Base-by-base conservation (phyloP, 1,140 invertebrate genomes). In the Aplysia californica region DNA sequence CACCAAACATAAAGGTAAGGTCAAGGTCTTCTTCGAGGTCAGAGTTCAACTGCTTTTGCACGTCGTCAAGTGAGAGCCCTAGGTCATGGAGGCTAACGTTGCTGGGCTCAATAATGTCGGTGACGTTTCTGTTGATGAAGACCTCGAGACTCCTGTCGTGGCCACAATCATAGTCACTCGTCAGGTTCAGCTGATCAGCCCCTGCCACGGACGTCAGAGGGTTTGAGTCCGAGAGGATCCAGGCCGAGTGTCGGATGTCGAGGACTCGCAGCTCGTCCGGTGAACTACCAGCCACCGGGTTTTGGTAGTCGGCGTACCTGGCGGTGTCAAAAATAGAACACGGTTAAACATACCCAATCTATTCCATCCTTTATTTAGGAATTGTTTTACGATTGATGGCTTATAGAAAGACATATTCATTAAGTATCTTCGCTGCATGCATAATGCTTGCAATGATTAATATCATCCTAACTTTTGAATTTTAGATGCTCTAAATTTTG, bases 141-240 rank as follows among this genome's bases (percentile, higher is more conserved):
- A 36, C 44, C 26, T 74, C 74, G n/a, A 73, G 26, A 18, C 56
- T 61, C 31, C 38, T 68, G 72, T 75, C 71, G 23, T 79, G 76
- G 26, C 82, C 80, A 67, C 82, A 83, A 15, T 81, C 78, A 64
- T 75, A 83, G 2, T 79, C 70, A 56, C 72, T 76, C 39, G 73
- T 82, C n/a, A 76, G 59, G 29, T 59, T 74, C n/a, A 76, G 26
- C 6, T 64, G 10, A 38, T 82, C n/a, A 0, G 0, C 50, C 15
- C 1, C 6, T n/a, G 61, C 33, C n/a, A 29, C 58, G 35, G 36
- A 31, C 44, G 66, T 21, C n/a, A 65, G 35, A 4, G 5, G 29
- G 65, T 79, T 69, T 21, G 31, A 59, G 26, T 50, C 33, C 26
- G 50, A 35, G 6, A 58, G 33, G 10, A 76, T 18, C 78, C 78